These are phyloP conservation scores for Ammospiza caudacuta DNA, from an alignment of 2,113 vertebrate genomes.

Conservation along the genomic window DNA sequence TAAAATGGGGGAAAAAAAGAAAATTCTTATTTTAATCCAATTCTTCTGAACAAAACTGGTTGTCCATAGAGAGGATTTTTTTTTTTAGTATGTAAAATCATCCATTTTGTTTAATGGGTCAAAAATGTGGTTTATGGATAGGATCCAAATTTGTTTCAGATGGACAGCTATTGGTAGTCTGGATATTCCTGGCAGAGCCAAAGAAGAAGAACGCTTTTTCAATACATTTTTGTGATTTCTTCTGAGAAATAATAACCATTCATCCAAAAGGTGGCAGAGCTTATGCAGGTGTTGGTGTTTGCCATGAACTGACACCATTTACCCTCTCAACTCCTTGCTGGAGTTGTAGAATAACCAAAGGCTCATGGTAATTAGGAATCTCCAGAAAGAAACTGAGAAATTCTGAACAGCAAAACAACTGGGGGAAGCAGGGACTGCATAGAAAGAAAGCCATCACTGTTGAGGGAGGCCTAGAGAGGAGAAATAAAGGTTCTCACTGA, in stretches of 20 bases:
- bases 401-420: neutral
- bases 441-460: neutral
- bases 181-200: neutral
- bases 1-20: neutral
- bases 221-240: constrained; percentile 20
- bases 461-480: neutral
- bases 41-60: neutral
- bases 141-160: neutral
- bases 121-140: neutral
- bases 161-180: constrained; percentile 6
- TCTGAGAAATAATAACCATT: constrained; percentile 9
- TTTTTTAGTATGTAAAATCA: neutral
- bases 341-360: constrained; percentile 31
- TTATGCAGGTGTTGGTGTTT: constrained; percentile 17
- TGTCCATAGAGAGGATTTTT: neutral
- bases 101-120: neutral
- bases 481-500: neutral
- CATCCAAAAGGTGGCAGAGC: constrained; percentile 31
- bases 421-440: neutral
- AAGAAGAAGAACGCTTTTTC: constrained; percentile 4
- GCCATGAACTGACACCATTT: constrained; percentile 13
- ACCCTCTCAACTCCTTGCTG: neutral
- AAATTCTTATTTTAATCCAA: neutral
- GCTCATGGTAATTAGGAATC: constrained; percentile 27
- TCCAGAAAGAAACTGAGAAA: constrained; percentile 28